Conservation (phyloP, 2,888 invertebrate species). For the Willowsia nigromaculata region DNA sequence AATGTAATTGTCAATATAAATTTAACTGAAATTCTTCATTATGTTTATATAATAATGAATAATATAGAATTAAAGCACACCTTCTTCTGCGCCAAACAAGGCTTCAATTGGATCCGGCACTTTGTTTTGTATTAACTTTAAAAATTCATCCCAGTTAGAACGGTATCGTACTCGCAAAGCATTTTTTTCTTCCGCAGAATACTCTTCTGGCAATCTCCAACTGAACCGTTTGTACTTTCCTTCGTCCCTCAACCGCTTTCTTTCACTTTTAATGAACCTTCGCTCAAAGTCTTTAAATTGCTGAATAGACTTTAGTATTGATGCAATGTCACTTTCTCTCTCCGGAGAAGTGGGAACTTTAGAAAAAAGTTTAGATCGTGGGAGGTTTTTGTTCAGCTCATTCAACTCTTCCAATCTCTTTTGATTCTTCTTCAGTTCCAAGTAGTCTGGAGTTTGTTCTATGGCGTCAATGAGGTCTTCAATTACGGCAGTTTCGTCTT, state of each 20-base stretch:
- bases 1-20: not conserved
- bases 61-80: not conserved
- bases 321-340: not conserved
- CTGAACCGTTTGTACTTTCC: constrained; percentile 26
- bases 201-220: constrained; percentile 52
- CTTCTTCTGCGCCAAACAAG: constrained; percentile 54
- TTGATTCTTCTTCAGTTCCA: not conserved
- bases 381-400: constrained; percentile 3
- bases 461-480: constrained; percentile 69
- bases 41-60: not conserved
- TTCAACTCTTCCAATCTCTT: constrained; percentile 5
- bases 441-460: constrained; percentile 56
- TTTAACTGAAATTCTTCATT: not conserved
- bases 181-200: constrained; percentile 63
- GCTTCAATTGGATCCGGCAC: constrained; percentile 11
- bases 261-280: constrained; percentile 54
- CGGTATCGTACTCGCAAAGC: constrained; percentile 50
- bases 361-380: not conserved
- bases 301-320: constrained; percentile 25
- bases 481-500: constrained; percentile 33
- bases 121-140: constrained; percentile 21
- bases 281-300: constrained; percentile 57
- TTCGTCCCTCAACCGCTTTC: constrained; percentile 49
- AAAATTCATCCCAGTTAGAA: constrained; percentile 23
- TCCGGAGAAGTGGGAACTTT: not conserved